Percentiles rank a stretch among this genome's conserved stretches.
Conservation (phyloP, 2,888 invertebrate species). For the Pterostichus madidus region DNA sequence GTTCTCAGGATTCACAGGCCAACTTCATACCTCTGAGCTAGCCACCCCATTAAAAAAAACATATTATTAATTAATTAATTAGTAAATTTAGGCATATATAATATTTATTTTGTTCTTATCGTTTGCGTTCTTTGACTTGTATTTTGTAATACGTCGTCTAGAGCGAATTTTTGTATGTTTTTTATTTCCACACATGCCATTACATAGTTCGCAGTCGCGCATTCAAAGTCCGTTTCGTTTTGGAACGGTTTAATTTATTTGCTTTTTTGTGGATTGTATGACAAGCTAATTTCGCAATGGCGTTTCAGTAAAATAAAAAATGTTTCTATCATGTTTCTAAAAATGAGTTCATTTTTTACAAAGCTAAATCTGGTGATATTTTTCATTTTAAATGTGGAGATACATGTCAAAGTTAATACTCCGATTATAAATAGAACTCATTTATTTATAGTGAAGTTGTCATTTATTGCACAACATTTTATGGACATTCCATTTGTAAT, state of each 20-base stretch:
- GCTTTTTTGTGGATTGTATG: conserved; percentile 47
- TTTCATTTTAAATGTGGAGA: conserved; percentile 40
- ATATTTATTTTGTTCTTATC: not conserved
- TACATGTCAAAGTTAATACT: conserved; percentile 51
- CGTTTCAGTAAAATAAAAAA: conserved; percentile 54
- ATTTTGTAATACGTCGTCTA: conserved; percentile 3
- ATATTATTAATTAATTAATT: too few species aligned
- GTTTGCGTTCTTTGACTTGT: conserved; percentile 17
- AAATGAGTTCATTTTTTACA: conserved; percentile 55
- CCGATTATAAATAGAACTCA: conserved; percentile 45
- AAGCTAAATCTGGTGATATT: conserved; percentile 53
- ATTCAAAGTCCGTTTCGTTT: conserved; percentile 51
- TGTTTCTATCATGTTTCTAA: conserved; percentile 40
- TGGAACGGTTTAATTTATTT: conserved; percentile 57
- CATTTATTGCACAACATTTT: conserved; percentile 9
- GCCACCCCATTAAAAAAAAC: too few species aligned
- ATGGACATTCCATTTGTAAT: not conserved
- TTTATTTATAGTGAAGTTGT: conserved; percentile 35
- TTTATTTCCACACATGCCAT: conserved; percentile 46
- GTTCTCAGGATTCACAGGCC: too few species aligned
- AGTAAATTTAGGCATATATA: not conserved
- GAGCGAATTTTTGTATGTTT: not conserved
- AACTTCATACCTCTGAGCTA: too few species aligned
- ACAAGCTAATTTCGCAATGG: conserved; percentile 59
- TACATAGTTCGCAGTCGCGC: conserved; percentile 28